A percentile compares a stretch with the other conserved stretches of the same genome.
Conservation (phyloP, 2,888 invertebrate species). For the Ophonus ardosiacus region DNA sequence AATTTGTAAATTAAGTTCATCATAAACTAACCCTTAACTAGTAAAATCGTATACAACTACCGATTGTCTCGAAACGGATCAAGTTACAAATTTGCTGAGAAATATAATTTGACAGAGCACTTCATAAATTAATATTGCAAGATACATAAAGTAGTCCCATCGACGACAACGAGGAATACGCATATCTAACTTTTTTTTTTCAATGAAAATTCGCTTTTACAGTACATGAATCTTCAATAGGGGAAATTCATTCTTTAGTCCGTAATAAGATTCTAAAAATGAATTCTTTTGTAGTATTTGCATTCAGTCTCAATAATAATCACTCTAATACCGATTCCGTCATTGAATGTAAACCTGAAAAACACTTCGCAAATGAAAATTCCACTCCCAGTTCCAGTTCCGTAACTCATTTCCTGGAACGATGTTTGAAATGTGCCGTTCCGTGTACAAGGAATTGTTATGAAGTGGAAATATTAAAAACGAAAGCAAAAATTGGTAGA, state of each 20-base stretch:
- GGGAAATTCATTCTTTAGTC: neutral
- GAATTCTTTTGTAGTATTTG: neutral
- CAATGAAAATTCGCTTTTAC: too few relatives aligned
- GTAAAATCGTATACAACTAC: too few relatives aligned
- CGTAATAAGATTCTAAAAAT: neutral
- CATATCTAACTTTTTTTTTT: too few relatives aligned
- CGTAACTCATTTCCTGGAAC: conserved; percentile 20
- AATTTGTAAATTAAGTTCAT: too few relatives aligned
- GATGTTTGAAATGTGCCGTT: conserved; percentile 5
- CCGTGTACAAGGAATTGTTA: neutral
- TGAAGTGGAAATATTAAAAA: conserved; percentile 47
- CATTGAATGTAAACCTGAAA: neutral
- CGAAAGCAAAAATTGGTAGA: conserved; percentile 27
- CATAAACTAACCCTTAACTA: too few relatives aligned
- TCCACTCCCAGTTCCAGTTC: neutral
- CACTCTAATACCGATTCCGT: neutral
- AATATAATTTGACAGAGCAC: too few relatives aligned
- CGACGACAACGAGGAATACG: too few relatives aligned
- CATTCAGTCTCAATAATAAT: neutral
- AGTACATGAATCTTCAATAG: too few relatives aligned
- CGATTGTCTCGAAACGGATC: too few relatives aligned
- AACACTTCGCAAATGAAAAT: neutral
- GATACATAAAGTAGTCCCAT: too few relatives aligned
- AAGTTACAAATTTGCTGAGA: too few relatives aligned
- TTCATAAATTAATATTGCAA: too few relatives aligned